These are phyloP conservation scores for Agrochola lota DNA, from an alignment of 2,888 invertebrate species.

Conservation along the genomic window DNA sequence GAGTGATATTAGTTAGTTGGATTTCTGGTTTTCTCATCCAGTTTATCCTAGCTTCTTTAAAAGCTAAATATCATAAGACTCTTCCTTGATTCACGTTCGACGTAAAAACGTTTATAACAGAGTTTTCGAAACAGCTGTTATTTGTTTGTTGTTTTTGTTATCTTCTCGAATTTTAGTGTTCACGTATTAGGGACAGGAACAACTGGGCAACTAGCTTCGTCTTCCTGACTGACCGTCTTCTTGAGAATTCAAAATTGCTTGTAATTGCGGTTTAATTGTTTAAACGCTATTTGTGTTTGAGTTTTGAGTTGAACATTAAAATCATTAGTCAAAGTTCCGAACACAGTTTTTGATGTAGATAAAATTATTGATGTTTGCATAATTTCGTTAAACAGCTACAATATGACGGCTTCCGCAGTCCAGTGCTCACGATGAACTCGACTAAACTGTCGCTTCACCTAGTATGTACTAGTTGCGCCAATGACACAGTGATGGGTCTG, in stretches of 20 bases:
- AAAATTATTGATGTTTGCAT: slow-evolving; percentile 2
- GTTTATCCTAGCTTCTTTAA: background rate
- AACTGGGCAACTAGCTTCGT: background rate
- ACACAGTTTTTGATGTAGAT: background rate
- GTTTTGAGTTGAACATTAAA: background rate
- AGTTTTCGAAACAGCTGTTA: background rate
- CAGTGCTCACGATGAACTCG: slow-evolving; percentile 27
- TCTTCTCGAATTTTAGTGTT: background rate
- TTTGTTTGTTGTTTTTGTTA: too few species aligned
- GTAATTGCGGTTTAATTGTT: background rate
- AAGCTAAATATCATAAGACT: background rate
- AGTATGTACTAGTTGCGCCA: slow-evolving; percentile 29
- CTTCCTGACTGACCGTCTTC: background rate
- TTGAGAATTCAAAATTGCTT: background rate
- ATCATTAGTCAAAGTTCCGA: background rate
- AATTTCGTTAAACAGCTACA: slow-evolving; percentile 20
- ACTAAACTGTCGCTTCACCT: slow-evolving; percentile 20
- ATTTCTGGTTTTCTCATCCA: background rate
- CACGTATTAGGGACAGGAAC: too few species aligned
- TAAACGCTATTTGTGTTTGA: background rate
- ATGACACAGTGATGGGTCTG: slow-evolving; percentile 14
- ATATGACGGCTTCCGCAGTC: slow-evolving; percentile 23
- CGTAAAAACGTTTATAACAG: background rate
- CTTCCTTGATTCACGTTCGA: background rate
- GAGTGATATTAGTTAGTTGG: background rate